These are phyloP conservation scores for Gallinago nigripennis DNA, from an alignment of 2,797 vertebrate genomes.

Conservation along the genomic window DNA sequence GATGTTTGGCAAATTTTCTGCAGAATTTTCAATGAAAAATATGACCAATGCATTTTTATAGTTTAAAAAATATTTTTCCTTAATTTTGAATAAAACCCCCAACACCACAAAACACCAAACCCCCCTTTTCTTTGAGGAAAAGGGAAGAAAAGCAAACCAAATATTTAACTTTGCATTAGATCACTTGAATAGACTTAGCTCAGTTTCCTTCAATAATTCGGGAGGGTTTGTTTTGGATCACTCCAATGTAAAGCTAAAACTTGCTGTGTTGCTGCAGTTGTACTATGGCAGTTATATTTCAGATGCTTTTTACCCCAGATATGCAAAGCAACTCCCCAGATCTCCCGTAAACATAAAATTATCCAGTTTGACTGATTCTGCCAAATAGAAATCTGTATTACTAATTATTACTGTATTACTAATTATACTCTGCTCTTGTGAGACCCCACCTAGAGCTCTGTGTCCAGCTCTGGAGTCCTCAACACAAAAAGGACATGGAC, in stretches of 20 bases:
- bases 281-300: not conserved
- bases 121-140: accelerated
- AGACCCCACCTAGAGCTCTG: no score
- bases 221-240: not conserved
- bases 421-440: no score
- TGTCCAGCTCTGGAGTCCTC: no score
- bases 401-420: not conserved
- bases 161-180: not conserved
- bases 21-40: not conserved
- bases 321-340: not conserved
- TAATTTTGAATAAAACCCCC: not conserved
- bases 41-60: not conserved
- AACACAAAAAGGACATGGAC: no score
- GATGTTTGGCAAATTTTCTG: not conserved
- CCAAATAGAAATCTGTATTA: not conserved
- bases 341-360: not conserved
- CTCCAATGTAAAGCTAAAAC: not conserved
- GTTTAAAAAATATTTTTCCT: not conserved
- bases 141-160: not conserved
- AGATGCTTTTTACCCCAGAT: not conserved
- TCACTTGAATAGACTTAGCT: not conserved
- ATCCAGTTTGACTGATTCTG: not conserved
- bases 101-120: not conserved
- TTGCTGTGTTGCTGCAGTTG: not conserved
- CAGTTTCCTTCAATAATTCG: not conserved